Base-by-base conservation (phyloP, 1,140 invertebrate genomes). In the Mylabris phalerata region DNA sequence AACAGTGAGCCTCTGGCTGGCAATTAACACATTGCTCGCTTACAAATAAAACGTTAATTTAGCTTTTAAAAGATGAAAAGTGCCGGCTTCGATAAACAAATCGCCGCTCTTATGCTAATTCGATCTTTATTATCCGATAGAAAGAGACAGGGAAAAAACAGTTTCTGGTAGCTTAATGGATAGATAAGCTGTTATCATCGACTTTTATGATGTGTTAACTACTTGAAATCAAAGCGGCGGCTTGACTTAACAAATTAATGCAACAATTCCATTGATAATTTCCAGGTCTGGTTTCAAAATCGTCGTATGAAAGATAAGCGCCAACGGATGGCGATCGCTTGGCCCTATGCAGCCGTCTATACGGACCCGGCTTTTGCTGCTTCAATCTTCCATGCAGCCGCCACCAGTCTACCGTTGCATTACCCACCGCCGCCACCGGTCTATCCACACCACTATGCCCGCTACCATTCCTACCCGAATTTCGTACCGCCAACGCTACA, bases 281-380 rank as follows among this genome's bases (percentile, higher is more conserved):
- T 77, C 74, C 78, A 95, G 92, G 94, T 98, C 3, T 98, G 96
- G 96, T 98, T 98, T 72, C 96, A 98, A 82, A 98, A 98, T 69
- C 83, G 96, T 9, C 81, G 96, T n/a, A 98, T 98, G 96, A 98
- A 98, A 72, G 94, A 98, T 77, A 98, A 98, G 68, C 81, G 95
- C 0, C 95, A 98, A 72, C 76, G 93, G 6, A 87, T 97, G 75
- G 90, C 94, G 0, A 83, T 98, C 48, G 85, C 91, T 0, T 98
- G 95, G 95, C 94, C 95, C 0, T 95, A 96, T 73, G 86, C 89
- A 0, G 88, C 90, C 0, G 90, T 96, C 26, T 96, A 95, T 77
- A 86, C 90, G 2, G 94, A 98, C 68, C 93, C 93, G 3, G 83
- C 90, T 1, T 84, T 98, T 59, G 92, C 93, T 0, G 92, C 93